phyloP scores from a whole-genome alignment of 2,113 vertebrate species.

The Coturnix japonica region DNA sequence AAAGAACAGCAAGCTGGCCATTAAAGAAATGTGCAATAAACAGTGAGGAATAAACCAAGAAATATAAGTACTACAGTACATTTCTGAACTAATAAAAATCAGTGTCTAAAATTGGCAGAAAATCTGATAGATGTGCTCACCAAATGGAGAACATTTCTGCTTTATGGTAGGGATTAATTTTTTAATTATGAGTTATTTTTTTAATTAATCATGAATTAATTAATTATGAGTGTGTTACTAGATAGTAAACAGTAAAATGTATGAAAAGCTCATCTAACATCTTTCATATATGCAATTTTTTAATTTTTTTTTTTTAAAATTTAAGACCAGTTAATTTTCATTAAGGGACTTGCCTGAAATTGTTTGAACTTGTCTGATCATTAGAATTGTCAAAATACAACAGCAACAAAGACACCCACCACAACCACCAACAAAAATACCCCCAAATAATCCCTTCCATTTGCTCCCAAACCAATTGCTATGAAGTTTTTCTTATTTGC shows the following conservation, averaged over 20 bases:
- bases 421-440: not conserved
- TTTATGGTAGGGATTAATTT: not conserved
- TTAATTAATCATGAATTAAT: no score
- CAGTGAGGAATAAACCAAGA: not conserved
- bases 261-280: not conserved
- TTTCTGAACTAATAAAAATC: not conserved
- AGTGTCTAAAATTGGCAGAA: not conserved
- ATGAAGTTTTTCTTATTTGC: not conserved
- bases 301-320: not conserved
- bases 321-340: not conserved
- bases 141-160: not conserved
- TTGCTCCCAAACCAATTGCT: not conserved
- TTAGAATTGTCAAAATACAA: not conserved
- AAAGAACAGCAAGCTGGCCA: not conserved
- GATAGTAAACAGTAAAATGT: not conserved
- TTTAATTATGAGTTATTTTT: no score
- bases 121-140: not conserved
- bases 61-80: not conserved
- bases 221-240: not conserved
- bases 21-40: not conserved
- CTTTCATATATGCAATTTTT: rapidly evolving
- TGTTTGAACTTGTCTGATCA: not conserved
- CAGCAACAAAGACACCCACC: no score
- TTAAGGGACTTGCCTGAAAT: not conserved
- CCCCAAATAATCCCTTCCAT: not conserved